Conservation (phyloP, 1,140 invertebrate genomes). For the Ptiloglossa arizonensis region DNA sequence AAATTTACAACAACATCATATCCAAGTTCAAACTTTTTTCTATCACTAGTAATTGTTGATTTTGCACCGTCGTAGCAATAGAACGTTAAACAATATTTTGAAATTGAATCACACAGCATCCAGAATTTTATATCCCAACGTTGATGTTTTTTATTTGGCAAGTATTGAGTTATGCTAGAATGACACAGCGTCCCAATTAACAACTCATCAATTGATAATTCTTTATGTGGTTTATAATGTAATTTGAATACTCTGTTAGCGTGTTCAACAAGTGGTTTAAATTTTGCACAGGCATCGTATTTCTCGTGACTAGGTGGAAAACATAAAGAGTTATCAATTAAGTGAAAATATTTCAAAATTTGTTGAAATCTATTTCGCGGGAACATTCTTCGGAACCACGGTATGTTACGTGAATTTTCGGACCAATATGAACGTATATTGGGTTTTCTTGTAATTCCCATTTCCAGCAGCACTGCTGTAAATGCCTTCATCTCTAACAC, state of each 20-base stretch:
- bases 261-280: constrained; percentile 2
- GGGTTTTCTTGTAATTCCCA: neutral
- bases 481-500: neutral
- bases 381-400: constrained; percentile 1
- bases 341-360: constrained; percentile 18
- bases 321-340: neutral
- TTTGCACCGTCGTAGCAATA: no score
- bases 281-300: constrained; percentile 11
- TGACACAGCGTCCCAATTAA: constrained; percentile 11
- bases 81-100: neutral
- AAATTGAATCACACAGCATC: neutral
- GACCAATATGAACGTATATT: neutral
- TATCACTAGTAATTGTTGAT: constrained; percentile 2
- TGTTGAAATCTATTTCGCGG: neutral
- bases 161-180: neutral
- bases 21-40: constrained; percentile 4
- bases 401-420: neutral
- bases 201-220: neutral
- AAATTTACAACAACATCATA: constrained; percentile 9
- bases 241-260: neutral
- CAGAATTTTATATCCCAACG: neutral
- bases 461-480: neutral
- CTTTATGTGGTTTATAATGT: neutral
- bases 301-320: constrained; percentile 1
- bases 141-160: neutral